Evolutionary conservation across 2,888 invertebrate species (phyloP).

Genomic region (Nomada flava): DNA sequence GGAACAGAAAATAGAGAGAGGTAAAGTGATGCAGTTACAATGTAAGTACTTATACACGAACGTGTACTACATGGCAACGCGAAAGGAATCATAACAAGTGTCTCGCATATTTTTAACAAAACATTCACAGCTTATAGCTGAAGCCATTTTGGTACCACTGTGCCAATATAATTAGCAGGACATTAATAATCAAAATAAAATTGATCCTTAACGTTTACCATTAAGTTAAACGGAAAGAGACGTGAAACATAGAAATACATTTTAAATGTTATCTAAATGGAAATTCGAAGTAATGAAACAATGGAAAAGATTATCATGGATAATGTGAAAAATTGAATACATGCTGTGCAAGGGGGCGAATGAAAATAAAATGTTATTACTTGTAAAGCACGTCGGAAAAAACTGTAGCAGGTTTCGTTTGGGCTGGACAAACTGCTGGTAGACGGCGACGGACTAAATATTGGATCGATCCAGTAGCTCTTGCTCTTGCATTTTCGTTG

Average conservation of each 20-base stretch:
- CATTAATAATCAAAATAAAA: no score
- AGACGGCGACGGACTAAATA: slow-evolving; percentile 86
- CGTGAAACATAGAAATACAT: no score
- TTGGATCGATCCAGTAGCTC: slow-evolving; percentile 88
- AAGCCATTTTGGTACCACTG: no score
- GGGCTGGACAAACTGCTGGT: slow-evolving; percentile 96
- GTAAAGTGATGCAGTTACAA: slow-evolving; percentile 21
- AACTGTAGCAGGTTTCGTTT: slow-evolving; percentile 97
- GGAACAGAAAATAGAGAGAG: background rate
- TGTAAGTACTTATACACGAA: slow-evolving; percentile 22
- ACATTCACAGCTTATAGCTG: no score
- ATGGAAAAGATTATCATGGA: no score
- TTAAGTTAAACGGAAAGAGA: no score
- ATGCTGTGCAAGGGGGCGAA: background rate
- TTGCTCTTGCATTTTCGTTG: slow-evolving; percentile 85
- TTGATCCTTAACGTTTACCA: no score
- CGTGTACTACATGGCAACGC: slow-evolving; percentile 5
- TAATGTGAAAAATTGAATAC: no score
- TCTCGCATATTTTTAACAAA: no score
- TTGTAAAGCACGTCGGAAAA: slow-evolving; percentile 94
- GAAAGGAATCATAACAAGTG: background rate
- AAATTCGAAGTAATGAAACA: no score
- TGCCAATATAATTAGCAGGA: no score
- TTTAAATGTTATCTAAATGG: no score
- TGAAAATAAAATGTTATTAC: slow-evolving; percentile 78